Percentiles rank a stretch among this genome's conserved stretches.
Conservation (phyloP, 2,888 invertebrate genomes). For the Augiades crinisus region DNA sequence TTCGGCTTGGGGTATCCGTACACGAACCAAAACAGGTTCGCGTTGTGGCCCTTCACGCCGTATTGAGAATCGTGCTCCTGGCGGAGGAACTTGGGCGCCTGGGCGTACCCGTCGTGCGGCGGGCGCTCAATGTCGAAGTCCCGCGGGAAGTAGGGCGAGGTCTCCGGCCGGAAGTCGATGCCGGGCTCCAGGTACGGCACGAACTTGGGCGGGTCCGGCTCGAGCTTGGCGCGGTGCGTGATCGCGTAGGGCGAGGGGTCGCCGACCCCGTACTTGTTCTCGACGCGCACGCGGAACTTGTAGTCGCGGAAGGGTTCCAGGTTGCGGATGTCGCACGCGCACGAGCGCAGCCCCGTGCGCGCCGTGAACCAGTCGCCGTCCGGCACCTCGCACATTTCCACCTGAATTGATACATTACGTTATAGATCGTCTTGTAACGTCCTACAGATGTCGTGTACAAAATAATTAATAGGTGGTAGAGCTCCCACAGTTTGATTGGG, state of each 20-base stretch:
- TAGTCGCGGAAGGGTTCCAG: conserved; percentile 97
- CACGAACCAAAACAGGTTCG: conserved; percentile 95
- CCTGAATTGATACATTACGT: no score
- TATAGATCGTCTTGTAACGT: no score
- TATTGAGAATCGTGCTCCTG: conserved; percentile 94
- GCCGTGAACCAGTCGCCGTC: conserved; percentile 96
- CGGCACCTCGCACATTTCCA: conserved; percentile 96
- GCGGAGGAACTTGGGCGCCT: conserved; percentile 92
- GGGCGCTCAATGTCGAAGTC: conserved; percentile 96
- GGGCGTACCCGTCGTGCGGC: conserved; percentile 91
- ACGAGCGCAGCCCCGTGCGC: conserved; percentile 91
- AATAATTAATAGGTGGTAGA: no score
- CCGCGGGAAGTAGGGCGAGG: conserved; percentile 93
- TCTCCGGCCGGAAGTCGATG: conserved; percentile 91
- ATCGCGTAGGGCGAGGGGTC: conserved; percentile 96
- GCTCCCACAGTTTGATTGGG: no score
- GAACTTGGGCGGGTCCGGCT: conserved; percentile 90
- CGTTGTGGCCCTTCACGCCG: conserved; percentile 95
- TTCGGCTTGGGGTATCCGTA: conserved; percentile 98
- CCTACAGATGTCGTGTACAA: no score
- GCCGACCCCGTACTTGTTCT: conserved; percentile 97
- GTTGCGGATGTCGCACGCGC: conserved; percentile 93
- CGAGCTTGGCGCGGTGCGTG: conserved; percentile 89
- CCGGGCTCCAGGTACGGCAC: conserved; percentile 90
- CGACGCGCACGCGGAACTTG: conserved; percentile 96